Evolutionary conservation across 2,888 invertebrate genomes (phyloP).

Genomic region (Trissolcus brochymenae): DNA sequence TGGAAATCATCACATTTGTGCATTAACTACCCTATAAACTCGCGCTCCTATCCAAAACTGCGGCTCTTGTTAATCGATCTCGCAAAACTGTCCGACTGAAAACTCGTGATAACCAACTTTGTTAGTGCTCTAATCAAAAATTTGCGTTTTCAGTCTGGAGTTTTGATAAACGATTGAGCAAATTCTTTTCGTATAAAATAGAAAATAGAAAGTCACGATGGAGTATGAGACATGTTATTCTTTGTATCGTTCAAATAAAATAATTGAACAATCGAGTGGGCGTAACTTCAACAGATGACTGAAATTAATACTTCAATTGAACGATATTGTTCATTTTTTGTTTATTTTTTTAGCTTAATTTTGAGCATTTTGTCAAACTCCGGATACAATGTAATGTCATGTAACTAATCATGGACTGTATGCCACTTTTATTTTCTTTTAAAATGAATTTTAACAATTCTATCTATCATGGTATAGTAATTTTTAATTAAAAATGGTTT

Average conservation of each 20-base stretch:
- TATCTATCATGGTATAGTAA: too few species aligned
- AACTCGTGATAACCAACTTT: constrained; percentile 2
- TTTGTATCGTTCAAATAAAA: too few species aligned
- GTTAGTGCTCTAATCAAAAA: not conserved
- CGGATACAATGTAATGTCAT: not conserved
- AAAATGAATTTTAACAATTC: too few species aligned
- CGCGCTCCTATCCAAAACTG: constrained; percentile 9
- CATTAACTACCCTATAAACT: constrained; percentile 52
- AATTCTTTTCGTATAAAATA: too few species aligned
- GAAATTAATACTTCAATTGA: not conserved
- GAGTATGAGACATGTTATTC: too few species aligned
- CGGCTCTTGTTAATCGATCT: constrained; percentile 35
- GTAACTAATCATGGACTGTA: not conserved
- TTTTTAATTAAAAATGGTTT: too few species aligned
- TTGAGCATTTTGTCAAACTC: constrained; percentile 8
- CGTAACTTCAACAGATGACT: not conserved
- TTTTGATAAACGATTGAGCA: not conserved
- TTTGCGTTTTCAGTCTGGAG: not conserved
- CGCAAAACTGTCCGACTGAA: constrained; percentile 24
- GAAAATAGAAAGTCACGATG: too few species aligned
- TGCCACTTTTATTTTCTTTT: not conserved
- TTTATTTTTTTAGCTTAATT: constrained; percentile 5
- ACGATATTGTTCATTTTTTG: not conserved
- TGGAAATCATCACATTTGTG: constrained; percentile 65
- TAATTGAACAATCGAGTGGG: not conserved